phyloP scores from a whole-genome alignment of 1,140 invertebrate species.

The Drosophila sturtevanti region DNA sequence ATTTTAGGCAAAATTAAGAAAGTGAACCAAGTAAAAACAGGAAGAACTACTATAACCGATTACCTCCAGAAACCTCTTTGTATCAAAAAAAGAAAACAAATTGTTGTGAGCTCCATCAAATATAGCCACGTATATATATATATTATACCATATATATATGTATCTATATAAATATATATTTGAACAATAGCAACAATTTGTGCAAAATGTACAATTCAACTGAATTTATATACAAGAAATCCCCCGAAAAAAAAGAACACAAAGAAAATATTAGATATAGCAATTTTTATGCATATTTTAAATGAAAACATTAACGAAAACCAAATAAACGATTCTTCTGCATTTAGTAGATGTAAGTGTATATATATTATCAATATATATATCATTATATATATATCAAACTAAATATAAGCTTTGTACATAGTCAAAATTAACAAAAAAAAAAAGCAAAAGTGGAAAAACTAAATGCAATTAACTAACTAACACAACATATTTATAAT shows the following conservation, averaged over 20 bases:
- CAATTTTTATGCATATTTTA: slow-evolving; percentile 73
- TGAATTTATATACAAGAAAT: slow-evolving; percentile 77
- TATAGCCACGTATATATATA: slow-evolving; percentile 34
- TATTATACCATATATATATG: slow-evolving; percentile 42
- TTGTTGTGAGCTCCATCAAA: slow-evolving; percentile 63
- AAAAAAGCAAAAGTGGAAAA: neutral
- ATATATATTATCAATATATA: slow-evolving; percentile 27
- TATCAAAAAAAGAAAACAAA: slow-evolving; percentile 42
- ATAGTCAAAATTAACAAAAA: neutral
- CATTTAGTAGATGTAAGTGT: slow-evolving; percentile 44
- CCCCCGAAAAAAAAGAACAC: slow-evolving; percentile 30
- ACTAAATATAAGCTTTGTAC: slow-evolving; percentile 7
- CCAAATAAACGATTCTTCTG: slow-evolving; percentile 36
- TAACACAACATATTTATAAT: slow-evolving; percentile 50
- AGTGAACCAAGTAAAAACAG: slow-evolving; percentile 77
- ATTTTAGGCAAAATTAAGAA: slow-evolving; percentile 8
- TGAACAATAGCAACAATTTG: slow-evolving; percentile 51
- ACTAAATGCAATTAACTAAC: slow-evolving; percentile 22
- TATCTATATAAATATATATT: slow-evolving; percentile 34
- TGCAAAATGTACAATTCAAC: slow-evolving; percentile 78
- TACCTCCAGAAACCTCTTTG: slow-evolving; percentile 78
- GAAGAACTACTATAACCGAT: slow-evolving; percentile 80
- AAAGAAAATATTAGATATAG: slow-evolving; percentile 35
- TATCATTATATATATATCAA: slow-evolving; percentile 15
- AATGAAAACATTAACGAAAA: slow-evolving; percentile 19